phyloP scores from a whole-genome alignment of 2,888 invertebrate genomes.

The Pachydiplax longipennis region DNA sequence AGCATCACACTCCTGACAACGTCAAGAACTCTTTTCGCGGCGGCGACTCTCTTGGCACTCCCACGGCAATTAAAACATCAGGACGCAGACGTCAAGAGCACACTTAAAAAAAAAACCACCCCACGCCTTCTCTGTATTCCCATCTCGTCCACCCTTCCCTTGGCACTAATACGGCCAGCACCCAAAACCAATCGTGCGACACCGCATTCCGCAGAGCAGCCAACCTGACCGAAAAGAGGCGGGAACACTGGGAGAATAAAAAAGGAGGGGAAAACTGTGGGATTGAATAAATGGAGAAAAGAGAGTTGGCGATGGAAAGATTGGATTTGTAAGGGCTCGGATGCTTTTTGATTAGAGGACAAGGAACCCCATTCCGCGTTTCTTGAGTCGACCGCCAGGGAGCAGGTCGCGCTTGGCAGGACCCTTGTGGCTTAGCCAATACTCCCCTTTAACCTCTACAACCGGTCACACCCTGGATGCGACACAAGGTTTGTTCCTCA shows the following conservation, averaged over 20 bases:
- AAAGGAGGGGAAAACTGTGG: background rate
- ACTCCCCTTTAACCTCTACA: background rate
- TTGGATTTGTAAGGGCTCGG: slow-evolving; percentile 14
- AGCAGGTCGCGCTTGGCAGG: background rate
- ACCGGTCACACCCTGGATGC: background rate
- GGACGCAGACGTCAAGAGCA: background rate
- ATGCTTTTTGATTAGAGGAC: slow-evolving; percentile 22
- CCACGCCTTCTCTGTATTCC: background rate
- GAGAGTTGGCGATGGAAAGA: background rate
- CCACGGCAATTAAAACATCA: background rate
- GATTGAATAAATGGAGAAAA: background rate
- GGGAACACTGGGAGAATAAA: background rate
- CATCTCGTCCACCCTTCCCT: background rate
- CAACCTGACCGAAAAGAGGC: background rate
- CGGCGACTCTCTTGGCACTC: background rate
- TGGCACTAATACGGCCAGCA: background rate
- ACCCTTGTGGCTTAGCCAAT: background rate
- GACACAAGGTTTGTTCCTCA: background rate
- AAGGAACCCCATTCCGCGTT: background rate
- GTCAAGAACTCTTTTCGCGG: no score
- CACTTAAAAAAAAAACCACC: background rate
- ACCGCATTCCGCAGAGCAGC: background rate
- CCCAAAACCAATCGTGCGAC: background rate
- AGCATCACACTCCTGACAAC: no score
- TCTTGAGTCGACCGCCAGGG: background rate